These are phyloP conservation scores for Ophioderma brevispina DNA, from an alignment of 35 echinoderm and acorn worm species.

Conservation along the genomic window DNA sequence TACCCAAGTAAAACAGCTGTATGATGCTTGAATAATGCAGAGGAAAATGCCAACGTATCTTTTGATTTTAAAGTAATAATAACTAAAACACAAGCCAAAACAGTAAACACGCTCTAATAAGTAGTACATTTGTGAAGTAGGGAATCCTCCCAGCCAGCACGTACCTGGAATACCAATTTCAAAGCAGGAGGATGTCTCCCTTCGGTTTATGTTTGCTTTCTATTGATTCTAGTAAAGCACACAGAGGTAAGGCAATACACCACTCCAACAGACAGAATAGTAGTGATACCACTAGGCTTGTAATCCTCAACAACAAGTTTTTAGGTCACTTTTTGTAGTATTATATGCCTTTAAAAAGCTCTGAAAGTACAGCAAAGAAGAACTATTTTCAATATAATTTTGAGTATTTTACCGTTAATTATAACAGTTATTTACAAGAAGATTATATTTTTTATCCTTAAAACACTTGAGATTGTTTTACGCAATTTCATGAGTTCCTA, in stretches of 20 bases:
- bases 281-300: slow-evolving; percentile 83
- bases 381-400: no score
- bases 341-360: not conserved
- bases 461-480: no score
- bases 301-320: not conserved
- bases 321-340: not conserved
- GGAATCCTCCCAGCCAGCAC: slow-evolving; percentile 3
- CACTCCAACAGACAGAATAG: slow-evolving; percentile 96
- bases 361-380: not conserved
- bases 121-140: no score
- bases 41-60: no score
- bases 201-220: slow-evolving; percentile 68
- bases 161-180: slow-evolving; percentile 96
- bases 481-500: no score
- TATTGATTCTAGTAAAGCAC: slow-evolving; percentile 59
- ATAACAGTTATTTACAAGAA: no score
- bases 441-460: no score
- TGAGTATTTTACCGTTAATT: no score
- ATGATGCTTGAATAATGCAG: no score
- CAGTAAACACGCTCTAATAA: no score
- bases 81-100: not conserved
- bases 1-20: no score
- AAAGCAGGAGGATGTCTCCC: slow-evolving; percentile 59
- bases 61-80: no score
- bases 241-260: slow-evolving; percentile 95